Evolutionary conservation across 2,888 invertebrate species (phyloP).

Genomic region (Drepanosiphum platanoidis): DNA sequence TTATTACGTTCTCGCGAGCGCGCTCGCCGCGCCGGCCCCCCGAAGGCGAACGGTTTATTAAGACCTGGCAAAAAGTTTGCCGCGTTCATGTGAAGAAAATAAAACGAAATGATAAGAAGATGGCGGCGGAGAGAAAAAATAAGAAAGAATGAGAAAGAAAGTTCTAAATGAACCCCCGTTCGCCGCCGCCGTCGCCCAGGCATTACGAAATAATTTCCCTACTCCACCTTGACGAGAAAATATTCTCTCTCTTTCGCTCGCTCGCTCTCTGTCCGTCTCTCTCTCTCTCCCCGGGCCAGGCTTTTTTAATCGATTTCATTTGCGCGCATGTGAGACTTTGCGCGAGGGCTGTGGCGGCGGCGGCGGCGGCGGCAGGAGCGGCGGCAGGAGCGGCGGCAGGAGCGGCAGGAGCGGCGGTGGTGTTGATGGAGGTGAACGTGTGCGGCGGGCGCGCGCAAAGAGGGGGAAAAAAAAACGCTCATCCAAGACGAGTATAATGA

Average conservation of each 20-base stretch:
- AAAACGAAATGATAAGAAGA: constrained; percentile 47
- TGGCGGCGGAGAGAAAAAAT: no score
- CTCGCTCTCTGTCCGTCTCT: no score
- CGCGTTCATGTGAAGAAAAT: constrained; percentile 62
- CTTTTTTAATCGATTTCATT: constrained; percentile 76
- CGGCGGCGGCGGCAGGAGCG: not conserved
- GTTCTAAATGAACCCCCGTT: constrained; percentile 59
- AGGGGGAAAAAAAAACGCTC: constrained; percentile 59
- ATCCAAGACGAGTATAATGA: constrained; percentile 62
- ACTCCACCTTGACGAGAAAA: constrained; percentile 57
- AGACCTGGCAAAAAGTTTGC: constrained; percentile 60
- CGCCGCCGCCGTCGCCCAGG: constrained; percentile 15
- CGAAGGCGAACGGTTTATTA: constrained; percentile 52
- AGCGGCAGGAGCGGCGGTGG: not conserved
- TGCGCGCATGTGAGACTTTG: constrained; percentile 72
- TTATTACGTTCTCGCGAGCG: no score
- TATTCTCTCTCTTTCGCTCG: constrained; percentile 35
- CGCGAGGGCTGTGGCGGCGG: constrained; percentile 43
- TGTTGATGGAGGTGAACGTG: constrained; percentile 18
- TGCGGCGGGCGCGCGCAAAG: not conserved
- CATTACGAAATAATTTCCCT: constrained; percentile 61
- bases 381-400: not conserved
- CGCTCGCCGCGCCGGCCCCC: constrained; percentile 20
- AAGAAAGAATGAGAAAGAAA: constrained; percentile 21
- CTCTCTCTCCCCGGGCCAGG: constrained; percentile 54